Percentiles rank a stretch among this genome's conserved stretches.
Conservation (phyloP, 2,888 invertebrate genomes). For the Ectemnius cavifrons region DNA sequence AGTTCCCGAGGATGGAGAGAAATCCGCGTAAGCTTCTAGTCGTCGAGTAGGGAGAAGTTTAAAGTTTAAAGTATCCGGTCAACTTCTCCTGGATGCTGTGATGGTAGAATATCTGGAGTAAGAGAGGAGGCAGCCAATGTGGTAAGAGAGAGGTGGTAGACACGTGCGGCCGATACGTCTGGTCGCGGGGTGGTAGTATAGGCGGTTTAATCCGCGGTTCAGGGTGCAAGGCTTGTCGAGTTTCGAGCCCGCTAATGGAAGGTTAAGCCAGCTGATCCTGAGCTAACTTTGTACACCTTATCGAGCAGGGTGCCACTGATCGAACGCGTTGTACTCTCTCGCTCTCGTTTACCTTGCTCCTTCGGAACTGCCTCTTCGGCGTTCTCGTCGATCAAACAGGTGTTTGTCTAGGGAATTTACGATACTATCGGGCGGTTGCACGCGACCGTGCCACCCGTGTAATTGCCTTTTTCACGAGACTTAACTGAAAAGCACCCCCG, state of each 20-base stretch:
- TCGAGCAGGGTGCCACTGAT: slow-evolving; percentile 56
- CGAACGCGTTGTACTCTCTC: slow-evolving; percentile 32
- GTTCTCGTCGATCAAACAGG: slow-evolving; percentile 59
- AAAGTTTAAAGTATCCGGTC: slow-evolving; percentile 12
- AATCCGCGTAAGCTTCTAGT: slow-evolving; percentile 23
- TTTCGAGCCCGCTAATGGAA: slow-evolving; percentile 64
- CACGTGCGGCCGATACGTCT: slow-evolving; percentile 34
- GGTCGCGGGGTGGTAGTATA: slow-evolving; percentile 5
- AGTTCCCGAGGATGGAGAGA: background rate
- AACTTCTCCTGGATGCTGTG: slow-evolving; percentile 11
- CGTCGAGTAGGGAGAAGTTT: slow-evolving; percentile 18
- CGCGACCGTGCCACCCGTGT: slow-evolving; percentile 2
- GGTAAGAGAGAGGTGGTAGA: slow-evolving; percentile 11
- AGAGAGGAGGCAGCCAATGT: too few relatives aligned
- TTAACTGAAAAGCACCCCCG: background rate
- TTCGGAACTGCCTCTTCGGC: slow-evolving; percentile 10
- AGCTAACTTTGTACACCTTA: slow-evolving; percentile 64
- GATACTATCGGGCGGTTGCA: slow-evolving; percentile 30
- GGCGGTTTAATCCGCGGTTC: slow-evolving; percentile 59
- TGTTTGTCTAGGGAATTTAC: slow-evolving; percentile 56
- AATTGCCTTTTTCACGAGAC: slow-evolving; percentile 26
- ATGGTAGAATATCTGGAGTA: slow-evolving; percentile 22
- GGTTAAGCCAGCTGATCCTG: slow-evolving; percentile 68
- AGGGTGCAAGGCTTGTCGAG: slow-evolving; percentile 55
- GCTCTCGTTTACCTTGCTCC: slow-evolving; percentile 48